A percentile compares a stretch with the other conserved stretches of the same genome.
Conservation (phyloP, 2,888 invertebrate species). For the Pandemis cinnamomeana region DNA sequence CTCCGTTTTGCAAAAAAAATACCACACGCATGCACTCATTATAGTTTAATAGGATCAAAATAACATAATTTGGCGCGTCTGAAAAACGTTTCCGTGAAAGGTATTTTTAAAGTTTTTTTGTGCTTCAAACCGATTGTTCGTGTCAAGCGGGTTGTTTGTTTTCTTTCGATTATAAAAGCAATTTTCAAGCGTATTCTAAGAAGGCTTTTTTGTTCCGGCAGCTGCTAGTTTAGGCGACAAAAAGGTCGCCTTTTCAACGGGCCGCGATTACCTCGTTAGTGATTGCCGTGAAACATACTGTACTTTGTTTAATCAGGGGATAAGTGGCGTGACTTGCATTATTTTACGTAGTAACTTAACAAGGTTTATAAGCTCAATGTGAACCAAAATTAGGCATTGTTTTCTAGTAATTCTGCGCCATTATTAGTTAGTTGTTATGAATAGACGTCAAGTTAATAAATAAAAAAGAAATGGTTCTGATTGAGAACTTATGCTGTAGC, state of each 20-base stretch:
- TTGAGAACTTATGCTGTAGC: no score
- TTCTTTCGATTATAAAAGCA: conserved; percentile 29
- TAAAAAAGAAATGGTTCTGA: no score
- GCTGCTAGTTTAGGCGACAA: conserved; percentile 27
- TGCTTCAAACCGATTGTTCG: conserved; percentile 54
- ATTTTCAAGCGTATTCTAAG: conserved; percentile 22
- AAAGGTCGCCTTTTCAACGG: conserved; percentile 24
- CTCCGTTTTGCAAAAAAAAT: conserved; percentile 70
- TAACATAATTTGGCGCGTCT: conserved; percentile 67
- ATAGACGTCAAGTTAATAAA: no score
- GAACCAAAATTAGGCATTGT: neutral
- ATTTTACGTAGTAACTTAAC: conserved; percentile 1
- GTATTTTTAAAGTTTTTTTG: conserved; percentile 52
- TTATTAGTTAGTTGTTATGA: no score
- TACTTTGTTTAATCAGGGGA: conserved; percentile 17
- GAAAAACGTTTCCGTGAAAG: conserved; percentile 49
- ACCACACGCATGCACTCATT: conserved; percentile 73
- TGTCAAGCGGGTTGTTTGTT: conserved; percentile 43
- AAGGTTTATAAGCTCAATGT: neutral
- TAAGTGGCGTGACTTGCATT: conserved; percentile 20
- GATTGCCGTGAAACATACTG: neutral
- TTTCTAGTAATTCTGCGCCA: neutral
- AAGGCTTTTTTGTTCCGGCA: conserved; percentile 22
- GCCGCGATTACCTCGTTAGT: conserved; percentile 23
- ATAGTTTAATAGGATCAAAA: conserved; percentile 71